Evolutionary conservation across 2,113 vertebrate genomes (phyloP).

Genomic region (Rhabdornis inornatus): DNA sequence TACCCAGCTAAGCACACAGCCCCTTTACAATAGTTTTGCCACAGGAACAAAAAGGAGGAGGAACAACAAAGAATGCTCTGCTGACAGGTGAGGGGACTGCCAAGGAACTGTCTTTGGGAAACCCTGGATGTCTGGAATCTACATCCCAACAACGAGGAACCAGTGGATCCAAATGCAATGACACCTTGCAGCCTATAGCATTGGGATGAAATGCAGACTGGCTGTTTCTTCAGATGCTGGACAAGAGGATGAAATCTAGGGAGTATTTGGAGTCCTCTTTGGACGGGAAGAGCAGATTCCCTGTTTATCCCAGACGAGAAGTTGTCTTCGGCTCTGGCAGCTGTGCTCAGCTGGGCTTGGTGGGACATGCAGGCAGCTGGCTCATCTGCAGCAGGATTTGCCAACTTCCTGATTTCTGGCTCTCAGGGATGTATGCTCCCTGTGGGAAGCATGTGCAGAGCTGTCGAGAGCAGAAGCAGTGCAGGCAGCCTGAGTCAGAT

Average conservation of each 20-base stretch:
- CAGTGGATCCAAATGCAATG: not conserved
- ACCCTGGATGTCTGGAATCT: not conserved
- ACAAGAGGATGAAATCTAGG: not conserved
- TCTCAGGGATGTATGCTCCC: not conserved
- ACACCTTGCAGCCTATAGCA: not conserved
- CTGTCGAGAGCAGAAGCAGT: not conserved
- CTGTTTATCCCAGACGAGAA: not conserved
- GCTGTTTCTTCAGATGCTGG: not conserved
- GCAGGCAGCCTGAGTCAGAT: not conserved
- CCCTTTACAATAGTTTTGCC: not conserved
- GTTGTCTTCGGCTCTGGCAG: not conserved
- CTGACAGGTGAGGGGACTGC: not conserved
- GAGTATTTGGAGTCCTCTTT: not conserved
- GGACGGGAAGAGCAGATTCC: not conserved
- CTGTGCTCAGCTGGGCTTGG: not conserved
- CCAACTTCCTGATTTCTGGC: not conserved
- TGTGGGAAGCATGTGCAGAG: not conserved
- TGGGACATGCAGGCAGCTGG: not conserved
- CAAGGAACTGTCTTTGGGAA: not conserved
- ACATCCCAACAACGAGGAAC: rapidly evolving
- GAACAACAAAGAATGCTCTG: not conserved
- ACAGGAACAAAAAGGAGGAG: not conserved
- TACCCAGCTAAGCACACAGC: not conserved
- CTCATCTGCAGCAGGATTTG: not conserved
- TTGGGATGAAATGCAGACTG: not conserved